These are phyloP conservation scores for Andricus quercusramuli DNA, from an alignment of 2,888 invertebrate genomes.

Conservation along the genomic window DNA sequence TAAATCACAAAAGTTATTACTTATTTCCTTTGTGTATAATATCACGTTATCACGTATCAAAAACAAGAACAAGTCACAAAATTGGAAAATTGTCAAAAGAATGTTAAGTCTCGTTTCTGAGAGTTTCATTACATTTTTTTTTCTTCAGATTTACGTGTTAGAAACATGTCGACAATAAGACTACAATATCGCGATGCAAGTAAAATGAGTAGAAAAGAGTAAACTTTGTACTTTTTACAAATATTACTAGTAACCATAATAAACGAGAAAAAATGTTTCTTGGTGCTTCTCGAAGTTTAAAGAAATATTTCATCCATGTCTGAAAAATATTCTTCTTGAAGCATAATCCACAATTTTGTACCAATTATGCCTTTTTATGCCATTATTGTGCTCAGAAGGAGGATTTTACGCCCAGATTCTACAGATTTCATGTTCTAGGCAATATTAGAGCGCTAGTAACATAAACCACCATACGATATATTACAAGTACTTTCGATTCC, in stretches of 20 bases:
- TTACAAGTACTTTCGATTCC: neutral
- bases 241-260: slow-evolving; percentile 4
- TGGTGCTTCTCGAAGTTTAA: neutral
- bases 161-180: neutral
- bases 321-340: neutral
- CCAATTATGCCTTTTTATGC: neutral
- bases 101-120: neutral
- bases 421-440: neutral
- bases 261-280: neutral
- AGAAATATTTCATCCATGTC: neutral
- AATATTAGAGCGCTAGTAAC: slow-evolving; percentile 7
- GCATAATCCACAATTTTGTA: neutral
- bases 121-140: neutral
- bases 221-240: slow-evolving; percentile 7
- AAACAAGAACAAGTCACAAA: neutral
- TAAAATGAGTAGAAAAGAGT: neutral
- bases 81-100: neutral
- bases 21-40: neutral
- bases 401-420: neutral
- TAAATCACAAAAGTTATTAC: slow-evolving; percentile 22
- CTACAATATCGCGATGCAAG: neutral
- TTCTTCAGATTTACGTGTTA: neutral
- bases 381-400: neutral
- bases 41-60: neutral
- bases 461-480: neutral